Evolutionary conservation across 1,140 invertebrate genomes (phyloP).

Genomic region (Drosophila kepulauana): DNA sequence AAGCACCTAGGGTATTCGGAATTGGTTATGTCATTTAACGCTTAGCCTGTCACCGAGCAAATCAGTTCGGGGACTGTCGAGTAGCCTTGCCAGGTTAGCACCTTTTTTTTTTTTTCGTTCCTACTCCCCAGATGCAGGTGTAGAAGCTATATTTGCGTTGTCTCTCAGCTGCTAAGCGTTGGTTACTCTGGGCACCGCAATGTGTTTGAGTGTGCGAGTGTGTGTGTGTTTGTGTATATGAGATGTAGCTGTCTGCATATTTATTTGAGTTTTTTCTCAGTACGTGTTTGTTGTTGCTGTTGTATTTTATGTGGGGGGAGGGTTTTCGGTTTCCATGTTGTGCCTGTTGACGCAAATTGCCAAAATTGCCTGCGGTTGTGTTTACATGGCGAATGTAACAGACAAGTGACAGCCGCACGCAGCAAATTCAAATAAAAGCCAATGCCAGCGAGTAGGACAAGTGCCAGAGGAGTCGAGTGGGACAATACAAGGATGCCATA

Average conservation of each 20-base stretch:
- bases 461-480: not conserved
- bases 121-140: not conserved
- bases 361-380: constrained; percentile 83
- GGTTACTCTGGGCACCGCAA: constrained; percentile 5
- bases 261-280: not conserved
- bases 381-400: constrained; percentile 82
- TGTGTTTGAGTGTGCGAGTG: not conserved
- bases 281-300: constrained; percentile 14
- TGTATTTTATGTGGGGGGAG: constrained; percentile 12
- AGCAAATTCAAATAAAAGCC: constrained; percentile 82
- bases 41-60: not conserved
- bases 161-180: constrained; percentile 31
- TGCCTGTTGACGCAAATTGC: constrained; percentile 81
- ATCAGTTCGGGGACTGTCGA: not conserved
- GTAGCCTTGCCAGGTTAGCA: not conserved
- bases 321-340: constrained; percentile 63
- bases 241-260: constrained; percentile 5
- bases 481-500: constrained; percentile 22
- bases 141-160: constrained; percentile 33
- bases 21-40: not conserved
- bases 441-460: constrained; percentile 48
- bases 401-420: constrained; percentile 81
- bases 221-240: not conserved
- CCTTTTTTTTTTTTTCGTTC: not conserved
- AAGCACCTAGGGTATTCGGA: not conserved